Evolutionary conservation across 2,888 invertebrate genomes (phyloP), one percentile per base, ranked within the genome.

Genomic region (Drosophila nr. medialis): DNA sequence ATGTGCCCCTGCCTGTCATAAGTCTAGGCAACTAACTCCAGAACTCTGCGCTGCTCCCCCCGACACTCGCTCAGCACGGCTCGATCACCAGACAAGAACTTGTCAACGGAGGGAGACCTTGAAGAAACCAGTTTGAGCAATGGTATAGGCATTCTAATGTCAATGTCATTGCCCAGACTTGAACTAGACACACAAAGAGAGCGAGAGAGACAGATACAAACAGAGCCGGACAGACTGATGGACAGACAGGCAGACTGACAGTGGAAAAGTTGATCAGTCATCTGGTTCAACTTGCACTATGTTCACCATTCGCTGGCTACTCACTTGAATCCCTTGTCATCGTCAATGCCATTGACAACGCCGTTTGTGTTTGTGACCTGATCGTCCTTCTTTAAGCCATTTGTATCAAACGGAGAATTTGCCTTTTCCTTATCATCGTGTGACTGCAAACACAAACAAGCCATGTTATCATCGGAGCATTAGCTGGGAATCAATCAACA

Each of bases 241-340:
- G 53, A 66, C 34, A 24, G 49, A 53, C 59, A 38, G 10, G 32
- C 32, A 32, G 59, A 27, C 32, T 13, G 30, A 27, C 11, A 29
- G 56, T 40, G 24, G 24, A 63, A 56, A 75, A 77, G 62, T 70
- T 68, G 55, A 65, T 63, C 54, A 50, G 56, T 51, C 61, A 71
- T 61, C 62, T 65, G 50, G 58, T 60, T 65, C 50, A 40, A 30
- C 38, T 34, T 34, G 34, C 34, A 13, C 34, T 34, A 0, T 34
- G 42, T 42, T 42, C 42, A 42, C 21, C 4, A 27, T 40, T 61
- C 27, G 10, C 4, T 40, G 18, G 24, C 21, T 77, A 96, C 97
- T 96, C 93, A 97, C 97, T 97, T 97, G 93, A 97, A 97, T 84
- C 96, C 96, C 94, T 97, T 97, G 90, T 97, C 97, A 91, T 98